Percentiles rank a stretch among this genome's conserved stretches.
Evolutionary conservation across 2,888 invertebrate species (phyloP).

Genomic region (Ethmia dodecea): DNA sequence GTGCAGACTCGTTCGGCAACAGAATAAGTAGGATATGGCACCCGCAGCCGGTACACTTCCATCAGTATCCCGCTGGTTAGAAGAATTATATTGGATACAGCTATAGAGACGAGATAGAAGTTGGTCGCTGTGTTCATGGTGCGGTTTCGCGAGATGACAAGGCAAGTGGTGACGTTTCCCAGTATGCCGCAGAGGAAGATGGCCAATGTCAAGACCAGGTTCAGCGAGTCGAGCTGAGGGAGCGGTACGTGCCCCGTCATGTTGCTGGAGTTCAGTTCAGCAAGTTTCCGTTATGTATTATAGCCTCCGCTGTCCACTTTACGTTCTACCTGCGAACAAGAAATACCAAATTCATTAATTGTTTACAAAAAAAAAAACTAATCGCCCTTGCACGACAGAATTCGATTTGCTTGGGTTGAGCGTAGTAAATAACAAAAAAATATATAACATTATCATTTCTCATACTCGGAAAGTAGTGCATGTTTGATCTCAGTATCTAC

Average conservation of each 20-base stretch:
- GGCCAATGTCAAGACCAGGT: conserved; percentile 81
- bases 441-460: too few relatives aligned
- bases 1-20: conserved; percentile 89
- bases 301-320: conserved; percentile 32
- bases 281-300: conserved; percentile 36
- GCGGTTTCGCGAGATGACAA: conserved; percentile 85
- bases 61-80: conserved; percentile 87
- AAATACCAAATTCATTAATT: conserved; percentile 13
- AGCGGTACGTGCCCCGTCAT: conserved; percentile 31
- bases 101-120: conserved; percentile 88
- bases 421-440: too few relatives aligned
- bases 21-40: conserved; percentile 83
- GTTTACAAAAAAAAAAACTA: background rate
- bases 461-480: too few relatives aligned
- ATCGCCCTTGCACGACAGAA: background rate
- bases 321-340: conserved; percentile 44
- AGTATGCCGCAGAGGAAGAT: conserved; percentile 86
- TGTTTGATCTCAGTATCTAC: too few relatives aligned
- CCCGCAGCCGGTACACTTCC: conserved; percentile 87
- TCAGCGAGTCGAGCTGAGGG: conserved; percentile 73
- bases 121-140: conserved; percentile 92
- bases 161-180: conserved; percentile 88
- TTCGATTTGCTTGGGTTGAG: background rate
- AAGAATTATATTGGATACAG: conserved; percentile 87
- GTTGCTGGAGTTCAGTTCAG: conserved; percentile 44